Base-by-base conservation (phyloP, 2,797 vertebrate species). In the Rhynchotus rufescens region DNA sequence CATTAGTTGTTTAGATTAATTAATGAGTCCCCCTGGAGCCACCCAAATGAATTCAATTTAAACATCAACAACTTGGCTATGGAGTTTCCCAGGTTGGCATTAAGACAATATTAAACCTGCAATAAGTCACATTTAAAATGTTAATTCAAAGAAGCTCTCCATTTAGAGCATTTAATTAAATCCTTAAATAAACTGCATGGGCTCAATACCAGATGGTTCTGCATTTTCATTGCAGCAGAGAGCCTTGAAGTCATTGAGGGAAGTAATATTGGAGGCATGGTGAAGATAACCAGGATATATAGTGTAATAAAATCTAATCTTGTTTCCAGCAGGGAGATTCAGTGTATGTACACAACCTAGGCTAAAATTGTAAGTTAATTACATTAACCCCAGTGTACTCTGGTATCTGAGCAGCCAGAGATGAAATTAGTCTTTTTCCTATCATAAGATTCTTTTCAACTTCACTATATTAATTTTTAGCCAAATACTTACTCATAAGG, bases 151-250 rank as follows among this genome's bases (percentile, higher is more conserved):
- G 97, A 97, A 95, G 92, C 95, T 97, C 97, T 98, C 97, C 98
- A 97, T 98, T 97, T 98, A 98, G 97, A 96, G 96, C 97, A 98
- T 98, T 98, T 98, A 98, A 98, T 98, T 98, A 98, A 97, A 98
- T 98, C 98, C 97, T 98, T 98, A 98, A 98, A 98, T 98, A 98
- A 98, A 98, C 98, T 96, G 97, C 96, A 88, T 78, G 94, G 96
- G 97, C 97, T 97, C 97, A 95, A 95, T 90, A 97, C 97, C 98
- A 98, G 98, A 97, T 98, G 98, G 97, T 97, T 97, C 96, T 95
- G 95, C 96, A 86, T 97, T 97, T 96, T 95, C 97, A 97, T 92
- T 92, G 97, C 97, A 92, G 97, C 95, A 84, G 94, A 92, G 96
- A 96, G 97, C 97, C 95, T 96, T 96, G 96, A 95, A 98, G 97